Percentiles rank a stretch among this genome's conserved stretches.
Evolutionary conservation across 1,140 invertebrate genomes (phyloP).

Genomic region (Sipha flava): DNA sequence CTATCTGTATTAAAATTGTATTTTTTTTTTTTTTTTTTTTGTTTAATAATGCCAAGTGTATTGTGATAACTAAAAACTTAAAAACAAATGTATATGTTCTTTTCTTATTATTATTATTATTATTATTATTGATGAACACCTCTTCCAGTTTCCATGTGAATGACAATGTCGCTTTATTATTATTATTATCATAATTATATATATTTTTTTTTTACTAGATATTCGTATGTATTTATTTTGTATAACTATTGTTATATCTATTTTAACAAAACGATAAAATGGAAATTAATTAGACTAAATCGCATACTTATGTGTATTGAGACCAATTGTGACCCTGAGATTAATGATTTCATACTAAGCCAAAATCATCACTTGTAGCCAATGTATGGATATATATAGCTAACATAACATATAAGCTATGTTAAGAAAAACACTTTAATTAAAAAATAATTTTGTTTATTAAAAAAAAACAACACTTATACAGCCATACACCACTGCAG

Average conservation of each 20-base stretch:
- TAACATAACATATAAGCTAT: not conserved
- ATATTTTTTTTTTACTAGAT: slow-evolving; percentile 15
- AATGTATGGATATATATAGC: no score
- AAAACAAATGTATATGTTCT: not conserved
- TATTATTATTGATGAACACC: not conserved
- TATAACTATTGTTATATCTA: slow-evolving; percentile 3
- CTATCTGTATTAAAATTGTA: not conserved
- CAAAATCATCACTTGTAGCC: no score
- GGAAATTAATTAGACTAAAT: no score
- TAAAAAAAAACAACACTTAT: slow-evolving; percentile 29
- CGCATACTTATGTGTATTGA: no score
- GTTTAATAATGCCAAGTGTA: slow-evolving; percentile 14
- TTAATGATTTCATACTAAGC: no score
- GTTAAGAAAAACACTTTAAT: not conserved
- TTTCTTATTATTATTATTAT: slow-evolving; percentile 2
- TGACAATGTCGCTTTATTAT: slow-evolving; percentile 22
- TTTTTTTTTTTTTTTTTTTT: no score
- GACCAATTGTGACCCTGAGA: no score
- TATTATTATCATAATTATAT: not conserved
- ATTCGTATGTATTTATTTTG: slow-evolving; percentile 12
- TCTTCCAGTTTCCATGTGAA: slow-evolving; percentile 26
- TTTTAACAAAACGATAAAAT: not conserved
- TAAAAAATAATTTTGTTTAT: slow-evolving; percentile 30
- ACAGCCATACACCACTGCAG: slow-evolving; percentile 27
- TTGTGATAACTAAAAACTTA: slow-evolving; percentile 26